Conservation (phyloP, 92 coral and sea anemone species). For the Bergia puertoricense region DNA sequence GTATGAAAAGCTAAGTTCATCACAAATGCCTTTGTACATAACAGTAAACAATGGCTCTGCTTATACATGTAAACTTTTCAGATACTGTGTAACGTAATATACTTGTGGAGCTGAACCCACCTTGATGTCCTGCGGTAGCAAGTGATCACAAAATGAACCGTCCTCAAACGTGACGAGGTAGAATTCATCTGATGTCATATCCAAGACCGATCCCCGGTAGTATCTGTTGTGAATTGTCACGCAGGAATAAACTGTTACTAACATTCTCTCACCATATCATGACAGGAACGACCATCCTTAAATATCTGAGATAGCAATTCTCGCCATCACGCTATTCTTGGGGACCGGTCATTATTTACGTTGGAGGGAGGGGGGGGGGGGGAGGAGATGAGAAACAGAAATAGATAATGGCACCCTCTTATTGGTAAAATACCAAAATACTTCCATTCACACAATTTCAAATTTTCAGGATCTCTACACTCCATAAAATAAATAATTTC, state of each 20-base stretch:
- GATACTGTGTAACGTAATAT: background rate
- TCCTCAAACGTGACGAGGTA: constrained; percentile 80
- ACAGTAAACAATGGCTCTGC: background rate
- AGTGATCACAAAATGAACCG: constrained; percentile 77
- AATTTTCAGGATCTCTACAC: too few species aligned
- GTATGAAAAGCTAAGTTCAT: too few species aligned
- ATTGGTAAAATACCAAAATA: too few species aligned
- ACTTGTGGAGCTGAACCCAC: constrained; percentile 28
- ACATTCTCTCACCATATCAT: background rate
- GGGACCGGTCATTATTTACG: too few species aligned
- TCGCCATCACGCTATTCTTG: too few species aligned
- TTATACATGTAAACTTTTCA: background rate
- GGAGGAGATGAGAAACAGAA: too few species aligned
- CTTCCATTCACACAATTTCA: too few species aligned
- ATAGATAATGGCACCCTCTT: too few species aligned
- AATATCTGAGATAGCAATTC: too few species aligned
- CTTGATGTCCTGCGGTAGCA: constrained; percentile 71
- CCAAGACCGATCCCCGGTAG: constrained; percentile 77
- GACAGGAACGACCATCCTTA: too few species aligned
- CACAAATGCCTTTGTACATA: background rate
- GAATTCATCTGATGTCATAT: constrained; percentile 80
- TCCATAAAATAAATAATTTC: too few species aligned
- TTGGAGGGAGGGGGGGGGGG: too few species aligned
- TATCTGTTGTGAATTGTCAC: constrained; percentile 45
- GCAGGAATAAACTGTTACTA: background rate